Percentiles rank a stretch among this genome's conserved stretches.
Evolutionary conservation across 2,888 invertebrate genomes (phyloP).

Genomic region (Tetanocera ferruginea): DNA sequence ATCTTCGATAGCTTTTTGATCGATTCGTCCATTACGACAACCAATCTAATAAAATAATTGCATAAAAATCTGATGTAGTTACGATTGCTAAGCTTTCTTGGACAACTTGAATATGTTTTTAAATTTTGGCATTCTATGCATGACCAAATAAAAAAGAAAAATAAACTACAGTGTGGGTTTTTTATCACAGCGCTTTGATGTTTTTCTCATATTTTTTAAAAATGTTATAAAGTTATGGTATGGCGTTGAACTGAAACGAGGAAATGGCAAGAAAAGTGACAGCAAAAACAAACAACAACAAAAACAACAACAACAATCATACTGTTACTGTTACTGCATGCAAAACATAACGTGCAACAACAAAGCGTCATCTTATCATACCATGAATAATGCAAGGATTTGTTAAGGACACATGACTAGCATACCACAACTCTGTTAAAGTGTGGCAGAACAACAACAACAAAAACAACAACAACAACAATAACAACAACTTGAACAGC

Average conservation of each 20-base stretch:
- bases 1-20: no score
- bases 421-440: constrained; percentile 57
- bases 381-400: constrained; percentile 66
- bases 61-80: neutral
- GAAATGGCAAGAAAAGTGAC: constrained; percentile 34
- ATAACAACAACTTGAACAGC: neutral
- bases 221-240: constrained; percentile 20
- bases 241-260: constrained; percentile 19
- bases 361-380: constrained; percentile 66
- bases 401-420: constrained; percentile 66
- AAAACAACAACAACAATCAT: constrained; percentile 27
- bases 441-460: constrained; percentile 35
- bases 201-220: neutral
- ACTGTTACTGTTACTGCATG: constrained; percentile 29
- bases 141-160: neutral
- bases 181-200: neutral
- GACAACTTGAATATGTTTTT: neutral
- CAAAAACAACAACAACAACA: constrained; percentile 11
- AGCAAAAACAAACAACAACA: constrained; percentile 24
- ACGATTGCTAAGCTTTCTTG: neutral
- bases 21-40: no score
- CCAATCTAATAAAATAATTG: neutral
- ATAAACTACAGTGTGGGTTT: neutral
- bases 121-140: neutral
- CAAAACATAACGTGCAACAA: constrained; percentile 46